Evolutionary conservation across 2,888 invertebrate species (phyloP).

Genomic region (Eupithecia exiguata): DNA sequence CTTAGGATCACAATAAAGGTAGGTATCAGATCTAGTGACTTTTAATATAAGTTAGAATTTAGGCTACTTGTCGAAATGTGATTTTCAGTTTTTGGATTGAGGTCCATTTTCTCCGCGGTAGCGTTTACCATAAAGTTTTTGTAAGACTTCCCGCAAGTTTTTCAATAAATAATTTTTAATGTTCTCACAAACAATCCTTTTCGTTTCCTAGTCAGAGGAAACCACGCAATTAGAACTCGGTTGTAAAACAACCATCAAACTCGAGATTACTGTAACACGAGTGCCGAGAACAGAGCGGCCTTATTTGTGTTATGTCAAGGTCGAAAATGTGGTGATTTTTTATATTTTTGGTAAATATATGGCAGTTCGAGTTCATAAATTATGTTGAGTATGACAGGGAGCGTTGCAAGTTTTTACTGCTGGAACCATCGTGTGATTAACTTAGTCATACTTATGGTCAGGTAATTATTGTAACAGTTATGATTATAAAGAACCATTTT

Average conservation of each 20-base stretch:
- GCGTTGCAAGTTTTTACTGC: slow-evolving; percentile 74
- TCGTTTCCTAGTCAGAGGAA: slow-evolving; percentile 75
- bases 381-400: slow-evolving; percentile 77
- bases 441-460: slow-evolving; percentile 56
- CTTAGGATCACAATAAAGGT: background rate
- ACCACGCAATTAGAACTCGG: slow-evolving; percentile 78
- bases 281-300: slow-evolving; percentile 40
- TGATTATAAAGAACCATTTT: slow-evolving; percentile 37
- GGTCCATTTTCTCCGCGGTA: background rate
- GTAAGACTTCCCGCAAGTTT: slow-evolving; percentile 40
- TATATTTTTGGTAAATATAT: slow-evolving; percentile 36
- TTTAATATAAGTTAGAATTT: no score
- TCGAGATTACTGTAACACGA: slow-evolving; percentile 69
- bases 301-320: slow-evolving; percentile 29
- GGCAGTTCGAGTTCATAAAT: slow-evolving; percentile 71
- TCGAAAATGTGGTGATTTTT: slow-evolving; percentile 36
- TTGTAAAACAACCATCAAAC: slow-evolving; percentile 82
- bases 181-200: slow-evolving; percentile 68
- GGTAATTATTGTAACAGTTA: slow-evolving; percentile 44
- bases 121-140: slow-evolving; percentile 66
- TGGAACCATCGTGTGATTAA: slow-evolving; percentile 67
- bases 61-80: background rate
- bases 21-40: background rate
- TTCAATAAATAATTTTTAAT: slow-evolving; percentile 56
- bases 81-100: background rate